Evolutionary conservation across 2,797 vertebrate genomes (phyloP).

Genomic region (Tamandua tetradactyla): DNA sequence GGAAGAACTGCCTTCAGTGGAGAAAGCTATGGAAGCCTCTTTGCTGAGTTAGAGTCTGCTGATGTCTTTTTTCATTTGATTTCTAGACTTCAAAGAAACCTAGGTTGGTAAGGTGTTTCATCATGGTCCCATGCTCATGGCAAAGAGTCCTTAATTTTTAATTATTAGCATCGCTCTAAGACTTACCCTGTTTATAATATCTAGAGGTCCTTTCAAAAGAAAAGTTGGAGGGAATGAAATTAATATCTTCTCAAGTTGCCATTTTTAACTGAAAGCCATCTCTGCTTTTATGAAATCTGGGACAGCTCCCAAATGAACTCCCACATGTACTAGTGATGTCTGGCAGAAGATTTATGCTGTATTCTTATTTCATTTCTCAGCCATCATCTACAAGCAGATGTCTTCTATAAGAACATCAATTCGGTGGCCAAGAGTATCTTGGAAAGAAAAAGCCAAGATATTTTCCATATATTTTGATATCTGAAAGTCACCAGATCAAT

Average conservation of each 20-base stretch:
- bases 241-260: conserved; percentile 43
- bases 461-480: conserved; percentile 39
- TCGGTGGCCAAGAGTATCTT: conserved; percentile 59
- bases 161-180: not conserved
- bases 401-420: conserved; percentile 64
- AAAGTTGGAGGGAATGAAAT: conserved; percentile 19
- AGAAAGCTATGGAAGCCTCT: not conserved
- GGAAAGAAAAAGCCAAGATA: conserved; percentile 60
- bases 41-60: not conserved
- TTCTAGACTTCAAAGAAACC: conserved; percentile 28
- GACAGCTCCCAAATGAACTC: conserved; percentile 63
- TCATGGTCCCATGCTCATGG: not conserved
- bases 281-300: conserved; percentile 70
- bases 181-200: conserved; percentile 23
- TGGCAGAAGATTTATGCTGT: conserved; percentile 64
- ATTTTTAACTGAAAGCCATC: conserved; percentile 69
- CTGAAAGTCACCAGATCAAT: conserved; percentile 32
- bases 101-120: not conserved
- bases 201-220: conserved; percentile 42
- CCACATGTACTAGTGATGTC: conserved; percentile 67
- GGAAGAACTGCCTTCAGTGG: not conserved
- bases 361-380: conserved; percentile 66
- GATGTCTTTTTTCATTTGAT: not conserved
- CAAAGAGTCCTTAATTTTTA: conserved; percentile 37
- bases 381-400: conserved; percentile 74